Base-by-base conservation (phyloP, 2,113 vertebrate genomes). In the Megalops atlanticus region DNA sequence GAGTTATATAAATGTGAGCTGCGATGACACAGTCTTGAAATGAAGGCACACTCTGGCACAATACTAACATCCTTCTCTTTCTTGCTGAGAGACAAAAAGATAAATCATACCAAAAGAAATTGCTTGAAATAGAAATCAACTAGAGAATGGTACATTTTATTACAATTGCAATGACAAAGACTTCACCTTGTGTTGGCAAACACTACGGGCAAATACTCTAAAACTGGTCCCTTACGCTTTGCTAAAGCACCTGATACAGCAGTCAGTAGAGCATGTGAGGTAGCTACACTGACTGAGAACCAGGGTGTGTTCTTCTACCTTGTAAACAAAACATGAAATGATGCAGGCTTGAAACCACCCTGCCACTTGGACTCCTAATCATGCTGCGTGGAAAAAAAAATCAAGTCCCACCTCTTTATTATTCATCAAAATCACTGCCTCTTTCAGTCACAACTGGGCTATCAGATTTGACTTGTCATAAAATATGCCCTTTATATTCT, bases 381-480 rank as follows among this genome's bases (percentile, higher is more conserved):
- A 88, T 80, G 36, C 87, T 85, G 76, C 80, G 84, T 80, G 49
- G 11, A n/a, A n/a, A n/a, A n/a, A n/a, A 75, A 74, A 85, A 89
- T 89, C 73, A 80, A 77, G 16, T 79, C 41, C 79, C 78, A 12
- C 11, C 69, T 83, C 74, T 78, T 80, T 45, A 87, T 89, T 83
- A 85, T 89, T 87, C 72, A 81, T 88, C 82, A 88, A 81, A 89
- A 89, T 84, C 81, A 81, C 70, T 82, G 81, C 68, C 76, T 81
- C 74, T 87, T 79, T 88, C 80, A 85, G 88, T 77, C 83, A 79
- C 69, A 81, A 80, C n/a, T 39, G 5, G 76, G 15, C 77, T 54
- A 52, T 41, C 84, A 81, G 16, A 80, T 58, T 77, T 81, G 71
- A 43, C 73, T 73, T 86, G 80, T 72, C 70, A 87, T 76, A 84